A percentile compares a stretch with the other conserved stretches of the same genome.
These are phyloP conservation scores for Scleropages formosus DNA, from an alignment of 2,797 vertebrate genomes.

Conservation along the genomic window DNA sequence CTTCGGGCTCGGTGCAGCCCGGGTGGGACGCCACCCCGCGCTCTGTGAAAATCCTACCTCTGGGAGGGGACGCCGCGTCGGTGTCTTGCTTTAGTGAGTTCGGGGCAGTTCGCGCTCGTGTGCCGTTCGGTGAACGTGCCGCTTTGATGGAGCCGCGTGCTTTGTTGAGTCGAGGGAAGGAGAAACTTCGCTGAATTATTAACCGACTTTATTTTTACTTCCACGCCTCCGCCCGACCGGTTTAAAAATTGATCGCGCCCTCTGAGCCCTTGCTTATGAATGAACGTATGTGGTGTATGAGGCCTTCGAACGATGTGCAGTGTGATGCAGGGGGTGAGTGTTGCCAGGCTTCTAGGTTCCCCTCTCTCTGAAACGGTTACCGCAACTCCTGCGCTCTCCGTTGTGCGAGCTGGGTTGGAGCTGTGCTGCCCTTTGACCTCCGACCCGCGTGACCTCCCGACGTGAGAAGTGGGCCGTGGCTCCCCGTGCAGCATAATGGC, in stretches of 20 bases:
- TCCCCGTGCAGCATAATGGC: conserved; percentile 5
- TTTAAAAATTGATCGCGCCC: not conserved
- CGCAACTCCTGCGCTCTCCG: conserved; percentile 7
- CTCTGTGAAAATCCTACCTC: too few species aligned
- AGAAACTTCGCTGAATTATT: not conserved
- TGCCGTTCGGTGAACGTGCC: not conserved
- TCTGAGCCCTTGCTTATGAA: not conserved
- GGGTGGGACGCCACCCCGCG: too few species aligned
- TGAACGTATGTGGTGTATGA: conserved; percentile 1
- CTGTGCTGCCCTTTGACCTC: conserved; percentile 20
- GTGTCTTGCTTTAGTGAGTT: not conserved
- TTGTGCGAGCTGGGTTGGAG: conserved; percentile 11
- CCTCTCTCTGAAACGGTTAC: not conserved
- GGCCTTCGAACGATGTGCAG: conserved; percentile 5
- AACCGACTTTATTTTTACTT: too few species aligned
- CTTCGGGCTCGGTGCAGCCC: too few species aligned
- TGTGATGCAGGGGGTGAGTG: not conserved
- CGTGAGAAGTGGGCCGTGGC: not conserved
- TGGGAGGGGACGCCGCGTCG: too few species aligned
- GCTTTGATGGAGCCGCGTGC: too few species aligned
- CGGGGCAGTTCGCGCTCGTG: not conserved
- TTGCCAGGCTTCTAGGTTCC: conserved; percentile 16
- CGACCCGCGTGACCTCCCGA: conserved; percentile 2
- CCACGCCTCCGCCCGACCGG: not conserved
- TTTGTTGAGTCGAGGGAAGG: too few species aligned